These are phyloP conservation scores for Lophius piscatorius DNA, from an alignment of 2,113 vertebrate genomes.

Conservation along the genomic window DNA sequence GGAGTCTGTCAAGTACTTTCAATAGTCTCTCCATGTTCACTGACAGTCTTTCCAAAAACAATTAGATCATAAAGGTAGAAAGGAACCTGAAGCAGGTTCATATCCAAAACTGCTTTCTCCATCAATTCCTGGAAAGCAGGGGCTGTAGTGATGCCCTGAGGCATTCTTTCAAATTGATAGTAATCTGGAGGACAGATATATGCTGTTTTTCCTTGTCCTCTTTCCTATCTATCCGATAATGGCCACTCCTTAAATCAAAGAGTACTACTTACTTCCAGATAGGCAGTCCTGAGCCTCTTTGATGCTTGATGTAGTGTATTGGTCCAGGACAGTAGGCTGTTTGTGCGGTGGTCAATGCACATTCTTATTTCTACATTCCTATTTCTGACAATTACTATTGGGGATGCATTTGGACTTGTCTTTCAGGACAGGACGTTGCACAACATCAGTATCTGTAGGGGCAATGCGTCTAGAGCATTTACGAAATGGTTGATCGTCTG, in stretches of 20 bases:
- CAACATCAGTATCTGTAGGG: background rate
- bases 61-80: too few species aligned
- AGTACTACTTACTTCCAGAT: background rate
- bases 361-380: background rate
- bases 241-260: background rate
- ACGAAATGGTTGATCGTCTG: background rate
- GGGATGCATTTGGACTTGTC: background rate
- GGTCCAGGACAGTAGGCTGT: background rate
- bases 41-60: too few species aligned
- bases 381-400: background rate
- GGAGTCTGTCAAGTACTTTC: too few species aligned
- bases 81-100: too few species aligned
- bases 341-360: background rate
- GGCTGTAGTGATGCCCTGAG: too few species aligned
- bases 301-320: background rate
- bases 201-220: background rate
- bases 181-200: too few species aligned
- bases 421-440: background rate
- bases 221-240: background rate
- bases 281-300: background rate
- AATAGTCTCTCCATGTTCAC: too few species aligned
- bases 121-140: too few species aligned
- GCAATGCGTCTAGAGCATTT: background rate
- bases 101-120: too few species aligned
- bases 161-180: background rate